Evolutionary conservation across 2,797 vertebrate genomes (phyloP).

Genomic region (Smutsia gigantea): DNA sequence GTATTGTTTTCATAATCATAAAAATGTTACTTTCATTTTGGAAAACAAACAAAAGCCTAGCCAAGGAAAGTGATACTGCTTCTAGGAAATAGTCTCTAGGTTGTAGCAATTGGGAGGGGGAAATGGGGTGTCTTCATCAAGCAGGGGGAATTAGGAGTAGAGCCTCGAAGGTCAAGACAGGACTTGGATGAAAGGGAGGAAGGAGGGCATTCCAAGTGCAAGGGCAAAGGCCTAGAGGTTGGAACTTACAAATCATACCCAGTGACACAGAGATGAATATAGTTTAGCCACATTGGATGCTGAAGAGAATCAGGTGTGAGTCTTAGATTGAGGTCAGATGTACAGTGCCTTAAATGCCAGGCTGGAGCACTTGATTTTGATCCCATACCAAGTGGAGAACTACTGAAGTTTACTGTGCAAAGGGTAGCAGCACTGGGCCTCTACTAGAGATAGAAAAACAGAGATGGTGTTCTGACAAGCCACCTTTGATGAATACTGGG

Average conservation of each 20-base stretch:
- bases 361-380: neutral
- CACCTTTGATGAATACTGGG: neutral
- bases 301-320: neutral
- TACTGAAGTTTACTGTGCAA: neutral
- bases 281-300: neutral
- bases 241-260: neutral
- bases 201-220: neutral
- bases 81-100: neutral
- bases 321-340: neutral
- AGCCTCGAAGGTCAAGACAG: neutral
- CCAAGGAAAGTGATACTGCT: neutral
- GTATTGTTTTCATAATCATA: neutral
- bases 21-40: neutral
- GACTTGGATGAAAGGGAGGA: neutral
- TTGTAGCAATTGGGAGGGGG: neutral
- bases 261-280: neutral
- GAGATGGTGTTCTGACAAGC: neutral
- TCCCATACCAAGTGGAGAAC: neutral
- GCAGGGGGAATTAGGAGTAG: neutral
- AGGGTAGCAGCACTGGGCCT: neutral
- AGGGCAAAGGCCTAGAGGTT: neutral
- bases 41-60: neutral
- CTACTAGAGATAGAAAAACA: neutral
- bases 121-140: neutral
- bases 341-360: neutral